These are phyloP conservation scores for Neodon shergylaensis DNA, from an alignment of 2,113 vertebrate species.

Conservation along the genomic window DNA sequence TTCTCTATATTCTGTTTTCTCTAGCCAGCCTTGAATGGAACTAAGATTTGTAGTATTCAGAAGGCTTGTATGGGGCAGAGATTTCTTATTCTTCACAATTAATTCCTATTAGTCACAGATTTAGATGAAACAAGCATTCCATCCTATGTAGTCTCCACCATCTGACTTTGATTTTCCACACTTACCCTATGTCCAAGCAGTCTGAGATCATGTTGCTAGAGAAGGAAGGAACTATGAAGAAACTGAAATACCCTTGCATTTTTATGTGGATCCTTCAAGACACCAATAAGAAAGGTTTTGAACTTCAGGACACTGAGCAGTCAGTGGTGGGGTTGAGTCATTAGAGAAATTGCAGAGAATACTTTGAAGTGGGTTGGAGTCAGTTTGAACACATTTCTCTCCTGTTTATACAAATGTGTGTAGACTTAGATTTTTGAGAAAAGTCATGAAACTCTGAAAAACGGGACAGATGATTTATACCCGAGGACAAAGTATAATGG, in stretches of 20 bases:
- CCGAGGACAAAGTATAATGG: not conserved
- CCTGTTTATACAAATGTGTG: constrained; percentile 5
- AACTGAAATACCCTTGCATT: not conserved
- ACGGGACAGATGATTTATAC: not conserved
- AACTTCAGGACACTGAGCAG: not conserved
- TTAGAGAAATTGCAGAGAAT: not conserved
- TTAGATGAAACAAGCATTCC: not conserved
- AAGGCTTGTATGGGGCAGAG: not conserved
- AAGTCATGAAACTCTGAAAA: not conserved
- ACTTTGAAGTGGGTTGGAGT: not conserved
- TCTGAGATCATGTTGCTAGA: not conserved
- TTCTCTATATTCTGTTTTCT: not conserved
- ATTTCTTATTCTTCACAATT: not conserved
- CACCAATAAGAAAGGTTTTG: not conserved
- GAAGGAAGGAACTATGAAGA: not conserved
- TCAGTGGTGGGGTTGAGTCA: not conserved
- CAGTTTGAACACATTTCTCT: not conserved
- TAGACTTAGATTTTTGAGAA: not conserved
- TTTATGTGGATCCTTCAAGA: not conserved
- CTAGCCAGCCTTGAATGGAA: not conserved
- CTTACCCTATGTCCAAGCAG: not conserved
- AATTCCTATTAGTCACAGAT: not conserved
- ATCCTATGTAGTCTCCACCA: not conserved
- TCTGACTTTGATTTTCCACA: not conserved
- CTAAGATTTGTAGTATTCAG: not conserved